These are phyloP conservation scores for Tyria jacobaeae DNA, from an alignment of 2,888 invertebrate genomes.

Conservation along the genomic window DNA sequence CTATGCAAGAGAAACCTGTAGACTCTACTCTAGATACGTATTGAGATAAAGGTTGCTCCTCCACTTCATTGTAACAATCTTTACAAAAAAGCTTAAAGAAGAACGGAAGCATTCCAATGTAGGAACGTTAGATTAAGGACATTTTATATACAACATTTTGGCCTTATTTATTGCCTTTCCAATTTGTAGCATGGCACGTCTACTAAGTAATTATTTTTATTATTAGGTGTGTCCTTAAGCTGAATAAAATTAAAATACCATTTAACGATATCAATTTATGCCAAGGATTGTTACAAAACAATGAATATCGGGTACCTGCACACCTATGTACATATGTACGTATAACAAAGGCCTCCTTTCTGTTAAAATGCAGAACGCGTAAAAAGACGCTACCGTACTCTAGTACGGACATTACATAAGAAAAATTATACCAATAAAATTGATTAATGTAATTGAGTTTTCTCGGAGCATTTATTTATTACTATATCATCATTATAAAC, in stretches of 20 bases:
- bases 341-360: conserved; percentile 14
- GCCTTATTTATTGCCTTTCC: background rate
- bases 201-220: too few relatives aligned
- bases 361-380: conserved; percentile 33
- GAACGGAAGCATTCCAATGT: too few relatives aligned
- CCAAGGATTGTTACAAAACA: conserved; percentile 33
- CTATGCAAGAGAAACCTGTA: too few relatives aligned
- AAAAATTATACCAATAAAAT: conserved; percentile 2
- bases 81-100: too few relatives aligned
- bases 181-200: too few relatives aligned
- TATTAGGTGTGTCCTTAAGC: background rate
- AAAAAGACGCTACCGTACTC: conserved; percentile 14
- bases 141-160: too few relatives aligned
- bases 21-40: too few relatives aligned
- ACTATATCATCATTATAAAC: background rate
- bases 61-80: too few relatives aligned
- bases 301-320: too few relatives aligned
- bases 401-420: conserved; percentile 28
- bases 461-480: conserved; percentile 25
- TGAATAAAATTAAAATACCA: conserved; percentile 5
- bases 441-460: conserved; percentile 16
- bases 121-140: too few relatives aligned
- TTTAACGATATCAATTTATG: conserved; percentile 22
- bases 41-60: too few relatives aligned
- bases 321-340: background rate